Evolutionary conservation across 2,888 invertebrate genomes (phyloP).

Genomic region (Deilephila elpenor): DNA sequence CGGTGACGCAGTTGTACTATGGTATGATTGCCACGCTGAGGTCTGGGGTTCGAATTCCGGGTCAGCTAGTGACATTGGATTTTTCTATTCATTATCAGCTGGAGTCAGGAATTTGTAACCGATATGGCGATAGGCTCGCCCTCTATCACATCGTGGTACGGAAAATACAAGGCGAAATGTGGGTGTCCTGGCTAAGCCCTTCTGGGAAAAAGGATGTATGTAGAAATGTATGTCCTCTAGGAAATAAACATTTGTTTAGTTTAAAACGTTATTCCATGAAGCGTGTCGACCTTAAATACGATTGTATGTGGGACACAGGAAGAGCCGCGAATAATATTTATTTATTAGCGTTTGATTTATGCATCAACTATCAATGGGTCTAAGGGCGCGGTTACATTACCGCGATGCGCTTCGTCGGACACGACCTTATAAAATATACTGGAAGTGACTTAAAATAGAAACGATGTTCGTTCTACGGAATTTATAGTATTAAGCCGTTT

Average conservation of each 20-base stretch:
- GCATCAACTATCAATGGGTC: conserved; percentile 71
- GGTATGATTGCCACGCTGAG: too few relatives aligned
- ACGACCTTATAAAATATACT: conserved; percentile 31
- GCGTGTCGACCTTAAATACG: conserved; percentile 49
- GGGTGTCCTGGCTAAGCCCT: too few relatives aligned
- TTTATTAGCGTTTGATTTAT: conserved; percentile 82
- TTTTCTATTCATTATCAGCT: too few relatives aligned
- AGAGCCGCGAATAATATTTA: conserved; percentile 72
- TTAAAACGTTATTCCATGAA: conserved; percentile 31
- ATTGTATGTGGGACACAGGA: conserved; percentile 59
- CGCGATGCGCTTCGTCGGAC: conserved; percentile 63
- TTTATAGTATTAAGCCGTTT: background rate
- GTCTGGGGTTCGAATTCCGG: too few relatives aligned
- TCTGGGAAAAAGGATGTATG: too few relatives aligned
- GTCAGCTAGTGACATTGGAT: too few relatives aligned
- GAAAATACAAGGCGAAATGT: too few relatives aligned
- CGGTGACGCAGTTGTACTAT: too few relatives aligned
- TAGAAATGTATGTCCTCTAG: background rate
- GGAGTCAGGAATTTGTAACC: too few relatives aligned
- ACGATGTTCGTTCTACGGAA: background rate
- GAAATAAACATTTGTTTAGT: background rate
- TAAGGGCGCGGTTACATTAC: conserved; percentile 75
- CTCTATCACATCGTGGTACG: too few relatives aligned
- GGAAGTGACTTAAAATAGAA: conserved; percentile 37
- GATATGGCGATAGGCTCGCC: too few relatives aligned